A percentile compares a stretch with the other conserved stretches of the same genome.
phyloP scores from a whole-genome alignment of 1,140 invertebrate genomes.

The Papilio polyxenes region DNA sequence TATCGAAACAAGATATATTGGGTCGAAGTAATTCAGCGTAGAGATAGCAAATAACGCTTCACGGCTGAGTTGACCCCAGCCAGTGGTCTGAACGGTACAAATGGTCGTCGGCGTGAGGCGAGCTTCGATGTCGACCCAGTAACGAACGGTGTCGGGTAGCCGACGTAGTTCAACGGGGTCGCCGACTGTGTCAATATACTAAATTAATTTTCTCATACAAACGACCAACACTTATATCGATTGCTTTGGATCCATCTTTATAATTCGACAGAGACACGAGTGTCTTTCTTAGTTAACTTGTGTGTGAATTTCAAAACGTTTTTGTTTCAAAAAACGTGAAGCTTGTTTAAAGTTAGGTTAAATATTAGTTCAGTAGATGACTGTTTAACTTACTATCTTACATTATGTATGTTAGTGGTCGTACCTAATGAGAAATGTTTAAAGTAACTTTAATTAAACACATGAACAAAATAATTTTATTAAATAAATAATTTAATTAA shows the following conservation, averaged over 20 bases:
- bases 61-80: constrained; percentile 48
- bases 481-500: too few species aligned
- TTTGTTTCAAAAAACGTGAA: not conserved
- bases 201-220: constrained; percentile 60
- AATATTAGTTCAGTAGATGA: too few species aligned
- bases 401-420: not conserved
- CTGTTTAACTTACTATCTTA: not conserved
- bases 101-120: constrained; percentile 58
- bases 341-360: too few species aligned
- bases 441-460: too few species aligned
- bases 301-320: not conserved
- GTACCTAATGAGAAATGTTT: too few species aligned
- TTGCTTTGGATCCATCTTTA: constrained; percentile 19
- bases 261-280: not conserved
- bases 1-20: constrained; percentile 38
- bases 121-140: constrained; percentile 64
- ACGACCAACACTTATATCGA: constrained; percentile 35
- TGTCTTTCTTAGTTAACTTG: not conserved
- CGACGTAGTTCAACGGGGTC: constrained; percentile 53
- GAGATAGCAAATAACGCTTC: constrained; percentile 38
- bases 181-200: constrained; percentile 55
- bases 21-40: constrained; percentile 26
- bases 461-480: too few species aligned
- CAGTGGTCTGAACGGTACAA: constrained; percentile 66
- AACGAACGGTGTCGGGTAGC: constrained; percentile 62